Conservation (phyloP, 1,140 invertebrate species). For the Eupeodes corollae region DNA sequence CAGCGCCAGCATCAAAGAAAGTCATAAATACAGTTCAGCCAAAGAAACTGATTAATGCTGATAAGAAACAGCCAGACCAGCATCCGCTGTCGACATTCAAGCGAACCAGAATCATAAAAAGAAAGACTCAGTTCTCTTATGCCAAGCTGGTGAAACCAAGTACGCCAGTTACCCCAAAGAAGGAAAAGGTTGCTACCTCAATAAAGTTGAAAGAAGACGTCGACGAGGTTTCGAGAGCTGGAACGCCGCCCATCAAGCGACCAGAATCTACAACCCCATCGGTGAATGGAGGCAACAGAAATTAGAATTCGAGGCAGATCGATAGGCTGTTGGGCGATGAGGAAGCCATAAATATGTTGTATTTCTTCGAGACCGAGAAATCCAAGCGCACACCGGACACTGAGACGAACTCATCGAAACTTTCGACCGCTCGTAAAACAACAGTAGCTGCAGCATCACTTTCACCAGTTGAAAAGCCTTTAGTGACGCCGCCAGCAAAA, state of each 20-base stretch:
- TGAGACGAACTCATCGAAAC: constrained; percentile 1
- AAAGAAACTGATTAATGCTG: background rate
- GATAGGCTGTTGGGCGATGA: constrained; percentile 70
- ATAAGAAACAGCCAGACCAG: constrained; percentile 7
- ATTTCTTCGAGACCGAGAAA: constrained; percentile 53
- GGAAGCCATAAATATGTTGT: constrained; percentile 73
- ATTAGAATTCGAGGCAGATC: constrained; percentile 55
- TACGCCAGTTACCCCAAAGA: background rate
- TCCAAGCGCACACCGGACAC: constrained; percentile 8
- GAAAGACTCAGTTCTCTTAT: constrained; percentile 41
- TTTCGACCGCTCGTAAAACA: background rate
- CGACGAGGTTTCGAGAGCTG: background rate
- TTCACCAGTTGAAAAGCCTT: no score
- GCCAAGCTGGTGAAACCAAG: constrained; percentile 17
- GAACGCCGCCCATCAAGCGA: constrained; percentile 12
- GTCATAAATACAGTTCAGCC: background rate
- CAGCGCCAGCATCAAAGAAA: background rate
- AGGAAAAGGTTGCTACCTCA: background rate
- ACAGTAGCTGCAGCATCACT: no score
- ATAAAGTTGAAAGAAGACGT: background rate
- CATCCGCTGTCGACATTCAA: constrained; percentile 22
- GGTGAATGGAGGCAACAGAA: constrained; percentile 26
- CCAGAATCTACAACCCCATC: constrained; percentile 20
- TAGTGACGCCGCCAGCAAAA: constrained; percentile 16
- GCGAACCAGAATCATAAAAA: constrained; percentile 49